Evolutionary conservation across 1,140 invertebrate species (phyloP), one percentile per base, ranked within the genome.

Genomic region (Bombus waltoni): DNA sequence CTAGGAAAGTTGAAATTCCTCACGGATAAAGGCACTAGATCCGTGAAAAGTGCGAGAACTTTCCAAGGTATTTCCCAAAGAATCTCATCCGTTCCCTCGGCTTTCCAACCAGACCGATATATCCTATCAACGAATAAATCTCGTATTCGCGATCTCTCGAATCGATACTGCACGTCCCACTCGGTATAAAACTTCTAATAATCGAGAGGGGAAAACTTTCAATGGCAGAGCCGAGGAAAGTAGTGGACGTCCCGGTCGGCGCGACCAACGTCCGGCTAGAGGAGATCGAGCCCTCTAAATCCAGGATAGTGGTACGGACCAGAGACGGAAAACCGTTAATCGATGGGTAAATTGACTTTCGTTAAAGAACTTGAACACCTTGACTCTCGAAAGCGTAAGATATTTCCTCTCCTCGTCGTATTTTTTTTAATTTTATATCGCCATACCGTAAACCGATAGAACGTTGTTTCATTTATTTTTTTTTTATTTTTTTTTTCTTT

Each of bases 241-340:
- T 96, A 11, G 92, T 95, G 28, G 94, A 95, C 32, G 95, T 96
- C 40, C 96, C 96, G 1, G 86, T 83, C 25, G 95, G 95, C n/a
- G 95, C 96, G 0, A 92, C 96, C 15, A 97, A 96, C 89, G 95
- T 97, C n/a, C 94, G 95, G 32, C 92, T 96, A 1, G 95, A 96
- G 80, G 96, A 96, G 87, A 90, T 95, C 44, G 93, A 94, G 11
- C 96, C 96, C 13, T 95, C 96, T 4, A 96, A 95, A 79, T 96
- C 96, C 79, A 96, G 95, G 89, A 93, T 97, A 75, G 95, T 96
- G 2, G 92, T 96, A 8, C 93, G 93, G 77, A 93, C 93, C 13
- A 93, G 92, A 82, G 93, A 93, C 8, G 89, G 93, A 35, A 96
- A 94, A 13, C 84, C 42, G n/a, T 87, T 90, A 81, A 93, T 94